Evolutionary conservation across 1,140 invertebrate genomes (phyloP), one percentile per base, ranked within the genome.

Genomic region (Adoxophyes honmai): DNA sequence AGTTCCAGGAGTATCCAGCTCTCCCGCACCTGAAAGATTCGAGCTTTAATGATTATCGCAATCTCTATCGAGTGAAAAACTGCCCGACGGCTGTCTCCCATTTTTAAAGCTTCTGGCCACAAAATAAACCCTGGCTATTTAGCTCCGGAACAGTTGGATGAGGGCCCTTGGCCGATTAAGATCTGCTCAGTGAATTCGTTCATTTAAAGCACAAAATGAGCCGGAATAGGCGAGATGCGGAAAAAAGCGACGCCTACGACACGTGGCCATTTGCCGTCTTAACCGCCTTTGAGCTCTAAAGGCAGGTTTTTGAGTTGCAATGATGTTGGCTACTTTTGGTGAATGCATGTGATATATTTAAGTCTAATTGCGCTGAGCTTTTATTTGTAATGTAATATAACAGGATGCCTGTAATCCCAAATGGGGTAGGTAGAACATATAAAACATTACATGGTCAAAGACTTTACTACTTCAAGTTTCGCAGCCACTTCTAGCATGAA

Each of bases 101-200:
- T 77, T 74, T 70, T 78, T 76, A 70, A 83, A 81, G 68, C 68
- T 66, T 52, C 66, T 55, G 54, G 68, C 81, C 81, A 81, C 79
- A 78, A 76, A 86, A 76, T 81, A 83, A 86, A 83, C 71, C 70
- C 69, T 70, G 60, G 73, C 78, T 81, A 75, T 80, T 82, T 81
- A 81, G 68, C 80, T 70, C 67, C 66, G 64, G 71, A 85, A 77
- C 74, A 77, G 75, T 81, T 76, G 75, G 75, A 80, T 75, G 76
- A 80, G 64, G 57, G 66, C 69, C 69, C 74, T 74, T 71, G 66
- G 69, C 69, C 71, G 78, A 84, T 86, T 79, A 75, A 70, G 74
- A 85, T 81, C 80, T 78, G 66, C 63, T 71, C 73, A 73, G 62
- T 77, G 72, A 78, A 79, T 78, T 75, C 75, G 73, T 79, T 77